Conservation (phyloP, 2,113 vertebrate genomes). For the Caranx melampygus region DNA sequence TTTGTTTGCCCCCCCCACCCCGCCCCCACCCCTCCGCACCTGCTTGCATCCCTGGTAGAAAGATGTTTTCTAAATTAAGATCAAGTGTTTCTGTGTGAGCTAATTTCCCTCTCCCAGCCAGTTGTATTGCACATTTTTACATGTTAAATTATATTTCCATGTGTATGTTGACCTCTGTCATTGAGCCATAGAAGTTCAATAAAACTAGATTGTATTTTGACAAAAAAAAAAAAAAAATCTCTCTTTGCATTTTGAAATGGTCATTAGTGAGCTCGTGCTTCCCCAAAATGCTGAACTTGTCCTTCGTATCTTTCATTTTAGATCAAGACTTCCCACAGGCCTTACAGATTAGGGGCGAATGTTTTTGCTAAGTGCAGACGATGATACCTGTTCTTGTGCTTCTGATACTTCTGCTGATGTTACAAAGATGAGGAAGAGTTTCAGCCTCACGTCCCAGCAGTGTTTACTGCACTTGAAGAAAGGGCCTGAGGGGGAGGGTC, state of each 20-base stretch:
- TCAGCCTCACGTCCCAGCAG: slow-evolving; percentile 23
- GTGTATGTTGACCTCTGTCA: slow-evolving; percentile 45
- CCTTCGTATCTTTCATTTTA: background rate
- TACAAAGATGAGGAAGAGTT: slow-evolving; percentile 1
- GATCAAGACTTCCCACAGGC: background rate
- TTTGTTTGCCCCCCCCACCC: too few species aligned
- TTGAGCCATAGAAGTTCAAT: slow-evolving; percentile 61
- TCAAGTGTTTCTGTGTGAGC: slow-evolving; percentile 6
- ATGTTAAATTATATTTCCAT: slow-evolving; percentile 13
- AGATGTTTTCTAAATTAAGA: slow-evolving; percentile 15
- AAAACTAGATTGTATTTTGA: slow-evolving; percentile 79
- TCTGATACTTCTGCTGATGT: background rate
- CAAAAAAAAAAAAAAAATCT: slow-evolving; percentile 8
- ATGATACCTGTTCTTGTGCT: background rate
- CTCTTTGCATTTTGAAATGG: background rate
- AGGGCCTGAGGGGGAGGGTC: slow-evolving; percentile 45
- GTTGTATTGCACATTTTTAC: slow-evolving; percentile 21
- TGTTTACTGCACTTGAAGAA: slow-evolving; percentile 42
- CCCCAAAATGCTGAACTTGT: background rate
- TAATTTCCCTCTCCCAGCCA: slow-evolving; percentile 13
- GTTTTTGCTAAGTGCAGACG: background rate
- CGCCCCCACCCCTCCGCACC: background rate
- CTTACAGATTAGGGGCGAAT: background rate
- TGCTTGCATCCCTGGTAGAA: slow-evolving; percentile 28
- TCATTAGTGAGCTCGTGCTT: background rate